A percentile compares a stretch with the other conserved stretches of the same genome.
Conservation (phyloP, 2,113 vertebrate genomes). For the Alethe castanea region DNA sequence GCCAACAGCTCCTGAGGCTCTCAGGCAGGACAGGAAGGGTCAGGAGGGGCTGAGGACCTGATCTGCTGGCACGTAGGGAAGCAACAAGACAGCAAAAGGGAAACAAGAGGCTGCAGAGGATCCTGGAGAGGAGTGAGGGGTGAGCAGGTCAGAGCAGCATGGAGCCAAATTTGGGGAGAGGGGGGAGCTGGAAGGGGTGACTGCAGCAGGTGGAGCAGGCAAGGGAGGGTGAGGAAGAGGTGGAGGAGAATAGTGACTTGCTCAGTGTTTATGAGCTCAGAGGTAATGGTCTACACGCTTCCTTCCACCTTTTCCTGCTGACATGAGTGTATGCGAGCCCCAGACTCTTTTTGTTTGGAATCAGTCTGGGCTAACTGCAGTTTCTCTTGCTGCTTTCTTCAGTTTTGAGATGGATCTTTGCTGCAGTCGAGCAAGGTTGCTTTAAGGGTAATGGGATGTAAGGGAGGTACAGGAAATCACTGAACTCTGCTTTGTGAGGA, state of each 20-base stretch:
- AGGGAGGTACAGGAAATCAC: conserved; percentile 58
- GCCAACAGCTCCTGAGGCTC: neutral
- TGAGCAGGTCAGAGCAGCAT: neutral
- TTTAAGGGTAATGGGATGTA: conserved; percentile 29
- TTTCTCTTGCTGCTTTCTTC: neutral
- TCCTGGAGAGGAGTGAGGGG: neutral
- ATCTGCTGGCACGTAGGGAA: neutral
- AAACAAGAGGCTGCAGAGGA: neutral
- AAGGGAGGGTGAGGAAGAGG: neutral
- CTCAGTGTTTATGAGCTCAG: neutral
- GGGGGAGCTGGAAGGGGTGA: neutral
- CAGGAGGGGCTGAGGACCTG: neutral
- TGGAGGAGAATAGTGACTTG: neutral
- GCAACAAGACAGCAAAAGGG: neutral
- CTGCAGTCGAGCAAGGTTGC: neutral
- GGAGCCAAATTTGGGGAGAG: neutral
- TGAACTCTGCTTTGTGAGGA: conserved; percentile 32
- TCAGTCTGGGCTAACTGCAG: neutral
- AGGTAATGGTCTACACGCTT: neutral
- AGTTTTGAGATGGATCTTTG: neutral
- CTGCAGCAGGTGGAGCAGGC: neutral
- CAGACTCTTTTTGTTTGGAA: neutral
- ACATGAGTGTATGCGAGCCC: neutral
- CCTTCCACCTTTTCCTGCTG: conserved; percentile 18
- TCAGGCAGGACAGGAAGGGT: neutral